Evolutionary conservation across 1,140 invertebrate species (phyloP).

Genomic region (Formica selysi): DNA sequence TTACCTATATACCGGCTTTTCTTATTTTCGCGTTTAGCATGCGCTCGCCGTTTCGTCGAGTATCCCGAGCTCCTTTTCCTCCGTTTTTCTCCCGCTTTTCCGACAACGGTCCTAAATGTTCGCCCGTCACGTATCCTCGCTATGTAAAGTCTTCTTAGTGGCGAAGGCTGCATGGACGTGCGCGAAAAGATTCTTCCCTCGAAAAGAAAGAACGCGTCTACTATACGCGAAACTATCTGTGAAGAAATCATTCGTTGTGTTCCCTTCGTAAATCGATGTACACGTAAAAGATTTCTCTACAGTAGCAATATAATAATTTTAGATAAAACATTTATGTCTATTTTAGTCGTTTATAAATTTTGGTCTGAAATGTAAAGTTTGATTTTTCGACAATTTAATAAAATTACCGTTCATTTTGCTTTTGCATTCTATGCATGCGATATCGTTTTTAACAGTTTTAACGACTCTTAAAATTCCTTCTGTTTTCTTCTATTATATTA

Average conservation of each 20-base stretch:
- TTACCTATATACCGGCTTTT: conserved; percentile 35
- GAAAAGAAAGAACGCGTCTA: conserved; percentile 15
- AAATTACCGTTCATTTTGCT: background rate
- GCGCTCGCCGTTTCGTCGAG: conserved; percentile 44
- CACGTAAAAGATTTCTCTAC: background rate
- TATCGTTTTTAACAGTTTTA: background rate
- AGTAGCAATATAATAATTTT: background rate
- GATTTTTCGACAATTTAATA: background rate
- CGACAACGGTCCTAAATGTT: conserved; percentile 68
- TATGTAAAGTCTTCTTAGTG: conserved; percentile 77
- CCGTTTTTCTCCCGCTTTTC: conserved; percentile 55
- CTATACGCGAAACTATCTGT: conserved; percentile 5
- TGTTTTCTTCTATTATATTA: background rate
- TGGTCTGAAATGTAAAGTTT: background rate
- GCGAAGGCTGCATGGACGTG: conserved; percentile 72
- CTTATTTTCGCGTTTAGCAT: conserved; percentile 46
- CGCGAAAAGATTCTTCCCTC: conserved; percentile 60
- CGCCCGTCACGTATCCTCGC: conserved; percentile 77
- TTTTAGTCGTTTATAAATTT: background rate
- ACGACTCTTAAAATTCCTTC: background rate
- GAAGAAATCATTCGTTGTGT: background rate
- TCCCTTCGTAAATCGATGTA: background rate
- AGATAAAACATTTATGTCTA: background rate
- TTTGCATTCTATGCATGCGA: background rate
- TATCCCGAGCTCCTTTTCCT: conserved; percentile 34